These are phyloP conservation scores for Orientallactaga sibirica DNA, from an alignment of 2,797 vertebrate species.

Conservation along the genomic window DNA sequence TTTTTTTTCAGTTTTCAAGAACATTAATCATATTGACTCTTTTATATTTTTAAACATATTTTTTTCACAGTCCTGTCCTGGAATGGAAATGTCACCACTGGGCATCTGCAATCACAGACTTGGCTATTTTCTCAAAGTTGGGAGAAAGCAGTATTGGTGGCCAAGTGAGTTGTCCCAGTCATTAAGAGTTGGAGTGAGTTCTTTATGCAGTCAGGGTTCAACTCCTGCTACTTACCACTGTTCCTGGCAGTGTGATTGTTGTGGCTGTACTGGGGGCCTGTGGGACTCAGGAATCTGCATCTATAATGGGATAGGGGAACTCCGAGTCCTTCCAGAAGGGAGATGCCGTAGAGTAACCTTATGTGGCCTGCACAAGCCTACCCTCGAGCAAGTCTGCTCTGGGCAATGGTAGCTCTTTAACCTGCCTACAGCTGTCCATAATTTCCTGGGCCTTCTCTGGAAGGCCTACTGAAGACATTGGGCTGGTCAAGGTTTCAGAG, in stretches of 20 bases:
- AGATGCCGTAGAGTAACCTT: constrained; percentile 50
- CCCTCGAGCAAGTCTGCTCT: neutral
- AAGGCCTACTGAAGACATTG: neutral
- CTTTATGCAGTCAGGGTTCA: constrained; percentile 61
- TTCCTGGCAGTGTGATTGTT: constrained; percentile 45
- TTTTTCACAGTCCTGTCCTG: constrained; percentile 79
- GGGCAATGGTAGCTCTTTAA: neutral
- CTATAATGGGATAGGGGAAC: constrained; percentile 16
- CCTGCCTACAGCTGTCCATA: constrained; percentile 2
- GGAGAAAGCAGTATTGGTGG: constrained; percentile 73
- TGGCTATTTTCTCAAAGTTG: constrained; percentile 73
- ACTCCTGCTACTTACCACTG: constrained; percentile 53
- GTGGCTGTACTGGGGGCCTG: constrained; percentile 48
- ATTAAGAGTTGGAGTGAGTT: constrained; percentile 62
- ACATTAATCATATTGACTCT: constrained; percentile 77
- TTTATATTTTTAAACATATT: constrained; percentile 73
- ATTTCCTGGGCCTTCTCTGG: constrained; percentile 26
- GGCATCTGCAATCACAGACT: constrained; percentile 78
- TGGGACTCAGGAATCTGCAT: constrained; percentile 57
- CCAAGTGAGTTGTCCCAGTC: constrained; percentile 69
- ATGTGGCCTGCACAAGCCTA: constrained; percentile 5
- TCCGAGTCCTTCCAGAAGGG: constrained; percentile 41
- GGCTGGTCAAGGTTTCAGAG: constrained; percentile 55
- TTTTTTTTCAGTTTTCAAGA: constrained; percentile 68
- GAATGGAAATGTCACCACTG: constrained; percentile 78